These are phyloP conservation scores for Lithosia quadra DNA, from an alignment of 2,888 invertebrate genomes.

Conservation along the genomic window DNA sequence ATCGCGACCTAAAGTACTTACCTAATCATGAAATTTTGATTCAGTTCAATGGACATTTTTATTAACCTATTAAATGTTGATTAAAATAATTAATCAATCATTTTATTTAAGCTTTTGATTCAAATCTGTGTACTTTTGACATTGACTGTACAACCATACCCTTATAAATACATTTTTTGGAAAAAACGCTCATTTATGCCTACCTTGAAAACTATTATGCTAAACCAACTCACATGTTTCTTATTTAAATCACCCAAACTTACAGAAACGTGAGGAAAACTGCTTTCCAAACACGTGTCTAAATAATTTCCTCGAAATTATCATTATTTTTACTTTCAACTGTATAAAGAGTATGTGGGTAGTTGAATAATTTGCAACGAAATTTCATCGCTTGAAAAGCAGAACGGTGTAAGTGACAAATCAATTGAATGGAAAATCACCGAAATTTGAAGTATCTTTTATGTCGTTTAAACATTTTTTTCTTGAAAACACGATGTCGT, in stretches of 20 bases:
- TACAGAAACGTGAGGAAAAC: constrained; percentile 2
- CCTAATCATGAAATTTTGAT: too few relatives aligned
- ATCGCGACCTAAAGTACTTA: too few relatives aligned
- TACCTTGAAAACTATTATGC: constrained; percentile 4
- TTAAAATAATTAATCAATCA: too few relatives aligned
- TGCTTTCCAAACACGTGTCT: constrained; percentile 6
- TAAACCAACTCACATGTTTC: neutral
- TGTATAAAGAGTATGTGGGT: neutral
- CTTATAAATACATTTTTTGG: too few relatives aligned
- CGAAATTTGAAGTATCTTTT: neutral
- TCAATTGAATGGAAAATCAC: neutral
- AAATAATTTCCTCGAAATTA: constrained; percentile 1
- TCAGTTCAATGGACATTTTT: too few relatives aligned
- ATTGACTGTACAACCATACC: too few relatives aligned
- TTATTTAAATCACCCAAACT: neutral
- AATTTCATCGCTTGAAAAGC: neutral
- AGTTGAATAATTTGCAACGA: constrained; percentile 3
- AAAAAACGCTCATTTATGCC: too few relatives aligned
- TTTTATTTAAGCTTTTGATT: too few relatives aligned
- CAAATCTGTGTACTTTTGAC: too few relatives aligned
- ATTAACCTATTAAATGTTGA: too few relatives aligned
- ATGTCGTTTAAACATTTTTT: neutral
- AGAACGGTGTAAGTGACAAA: neutral
- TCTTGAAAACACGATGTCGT: neutral
- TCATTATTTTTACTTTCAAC: constrained; percentile 9